phyloP scores from a whole-genome alignment of 1,140 invertebrate genomes.

The Wasmannia auropunctata region DNA sequence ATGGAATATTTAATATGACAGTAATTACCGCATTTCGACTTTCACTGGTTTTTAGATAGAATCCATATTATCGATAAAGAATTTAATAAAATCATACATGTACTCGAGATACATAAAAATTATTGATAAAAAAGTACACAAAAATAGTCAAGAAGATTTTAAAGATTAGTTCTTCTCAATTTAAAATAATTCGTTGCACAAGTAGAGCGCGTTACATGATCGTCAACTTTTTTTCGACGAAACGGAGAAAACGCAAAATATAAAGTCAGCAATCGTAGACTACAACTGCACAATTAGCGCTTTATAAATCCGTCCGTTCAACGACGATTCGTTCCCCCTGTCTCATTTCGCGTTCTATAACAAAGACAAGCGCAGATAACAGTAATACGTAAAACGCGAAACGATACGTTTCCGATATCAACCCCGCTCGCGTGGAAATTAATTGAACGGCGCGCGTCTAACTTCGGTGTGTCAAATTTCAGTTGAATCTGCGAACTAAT shows the following conservation, averaged over 20 bases:
- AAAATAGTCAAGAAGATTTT: not conserved
- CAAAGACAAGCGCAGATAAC: conserved; percentile 17
- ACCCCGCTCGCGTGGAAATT: conserved; percentile 4
- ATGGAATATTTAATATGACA: conserved; percentile 29
- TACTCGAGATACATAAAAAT: not conserved
- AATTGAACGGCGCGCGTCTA: conserved; percentile 13
- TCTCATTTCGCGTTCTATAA: not conserved
- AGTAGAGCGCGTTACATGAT: not conserved
- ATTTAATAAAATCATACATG: not conserved
- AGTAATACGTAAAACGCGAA: conserved; percentile 15
- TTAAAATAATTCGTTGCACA: conserved; percentile 6
- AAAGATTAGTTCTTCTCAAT: not conserved
- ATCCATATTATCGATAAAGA: conserved; percentile 2
- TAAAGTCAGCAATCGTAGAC: not conserved
- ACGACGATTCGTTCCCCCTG: not conserved
- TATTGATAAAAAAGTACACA: not conserved
- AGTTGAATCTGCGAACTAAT: not conserved
- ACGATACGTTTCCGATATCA: conserved; percentile 31
- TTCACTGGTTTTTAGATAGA: conserved; percentile 8
- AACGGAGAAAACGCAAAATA: not conserved
- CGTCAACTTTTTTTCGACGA: not conserved
- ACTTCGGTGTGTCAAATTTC: not conserved
- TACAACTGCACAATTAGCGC: not conserved
- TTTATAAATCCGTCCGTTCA: conserved; percentile 22
- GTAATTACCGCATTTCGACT: conserved; percentile 27